Evolutionary conservation across 2,888 invertebrate genomes (phyloP), one percentile per base, ranked within the genome.

Genomic region (Epinotia brunnichana): DNA sequence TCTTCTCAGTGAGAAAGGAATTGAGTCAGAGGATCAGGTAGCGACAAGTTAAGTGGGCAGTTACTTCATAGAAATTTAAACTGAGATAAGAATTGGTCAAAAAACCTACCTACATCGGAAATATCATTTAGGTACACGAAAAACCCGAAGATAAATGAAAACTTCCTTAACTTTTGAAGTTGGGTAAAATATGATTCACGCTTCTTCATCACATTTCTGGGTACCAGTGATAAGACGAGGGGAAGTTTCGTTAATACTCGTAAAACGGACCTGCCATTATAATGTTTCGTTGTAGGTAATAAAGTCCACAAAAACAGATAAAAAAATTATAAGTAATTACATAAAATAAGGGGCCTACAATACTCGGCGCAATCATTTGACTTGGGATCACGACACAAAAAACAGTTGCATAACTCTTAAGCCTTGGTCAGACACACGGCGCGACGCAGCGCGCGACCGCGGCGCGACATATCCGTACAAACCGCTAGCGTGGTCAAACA

Each of bases 121-220:
- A 67, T 13, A 17, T 62, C 2, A 29, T 17, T 29, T n/a, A 29
- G n/a, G n/a, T n/a, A 17, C 17, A 17, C 2, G 3, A 44, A 13
- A 21, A 19, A 44, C 17, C 2, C 29, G 7, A n/a, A n/a, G 24
- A 7, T 48, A 17, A 17, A 5, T 2, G 9, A 7, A n/a, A 51
- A 11, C 53, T 51, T 53, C 63, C 63, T 64, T 29, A 53, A 35
- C 5, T 64, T 35, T 53, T 13, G 59, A n/a, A 53, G 21, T 53
- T 11, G 13, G 39, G 41, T 61, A 24, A 48, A 44, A 61, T 61
- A 19, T 53, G 13, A 21, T 44, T 62, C 24, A 10, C 15, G 0
- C n/a, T 48, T 41, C 13, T 13, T n/a, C 48, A 41, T 2, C 7
- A 19, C 15, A 61, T 9, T 19, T 61, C 41, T 19, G 13, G 60